Evolutionary conservation across 30 jellyfish, hydroid and myxozoan species (phyloP).

Genomic region (Cassiopea xamachana): DNA sequence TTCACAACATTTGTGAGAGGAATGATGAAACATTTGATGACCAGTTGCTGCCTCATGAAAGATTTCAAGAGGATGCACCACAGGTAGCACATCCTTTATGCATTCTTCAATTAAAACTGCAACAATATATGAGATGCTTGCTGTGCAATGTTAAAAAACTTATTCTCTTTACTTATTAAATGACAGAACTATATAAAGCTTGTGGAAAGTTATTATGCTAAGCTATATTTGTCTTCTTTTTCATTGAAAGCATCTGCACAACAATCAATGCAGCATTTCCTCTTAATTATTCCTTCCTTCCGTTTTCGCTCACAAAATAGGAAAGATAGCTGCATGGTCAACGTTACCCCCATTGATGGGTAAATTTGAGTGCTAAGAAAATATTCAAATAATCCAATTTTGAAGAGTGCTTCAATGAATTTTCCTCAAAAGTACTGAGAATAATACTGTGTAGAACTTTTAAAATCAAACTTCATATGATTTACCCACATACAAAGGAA

Average conservation of each 20-base stretch:
- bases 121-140: neutral
- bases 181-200: neutral
- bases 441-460: neutral
- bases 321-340: neutral
- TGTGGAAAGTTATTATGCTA: neutral
- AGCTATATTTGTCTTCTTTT: neutral
- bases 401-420: neutral
- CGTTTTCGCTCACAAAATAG: neutral
- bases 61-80: neutral
- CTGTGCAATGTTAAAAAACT: neutral
- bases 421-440: neutral
- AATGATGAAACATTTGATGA: constrained; percentile 19
- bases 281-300: neutral
- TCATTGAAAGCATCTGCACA: neutral
- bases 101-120: neutral
- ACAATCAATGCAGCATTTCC: neutral
- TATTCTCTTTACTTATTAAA: neutral
- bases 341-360: neutral
- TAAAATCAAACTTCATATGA: neutral
- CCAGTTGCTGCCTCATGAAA: neutral
- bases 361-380: neutral
- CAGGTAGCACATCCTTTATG: neutral
- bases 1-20: constrained; percentile 27
- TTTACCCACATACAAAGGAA: neutral
- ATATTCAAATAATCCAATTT: neutral